Conservation (phyloP, 35 echinoderm and acorn worm species). For the Lytechinus pictus region DNA sequence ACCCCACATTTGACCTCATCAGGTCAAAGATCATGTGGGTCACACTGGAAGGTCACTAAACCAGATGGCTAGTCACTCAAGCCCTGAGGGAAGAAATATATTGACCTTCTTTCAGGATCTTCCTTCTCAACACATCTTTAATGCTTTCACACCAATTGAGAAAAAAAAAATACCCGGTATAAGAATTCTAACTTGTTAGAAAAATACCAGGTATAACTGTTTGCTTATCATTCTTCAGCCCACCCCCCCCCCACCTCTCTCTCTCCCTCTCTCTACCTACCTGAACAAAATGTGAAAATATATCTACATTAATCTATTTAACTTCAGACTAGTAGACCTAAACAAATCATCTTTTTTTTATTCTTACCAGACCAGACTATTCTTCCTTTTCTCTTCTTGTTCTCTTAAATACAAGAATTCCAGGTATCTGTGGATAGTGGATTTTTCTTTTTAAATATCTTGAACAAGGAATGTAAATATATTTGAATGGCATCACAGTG, state of each 20-base stretch:
- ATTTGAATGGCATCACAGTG: neutral
- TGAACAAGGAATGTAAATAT: neutral
- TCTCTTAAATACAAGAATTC: neutral
- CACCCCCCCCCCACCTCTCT: too few relatives aligned
- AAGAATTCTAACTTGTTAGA: too few relatives aligned
- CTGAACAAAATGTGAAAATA: too few relatives aligned
- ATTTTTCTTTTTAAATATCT: neutral
- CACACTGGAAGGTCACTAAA: neutral
- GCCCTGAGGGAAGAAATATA: neutral
- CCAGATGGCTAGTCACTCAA: neutral
- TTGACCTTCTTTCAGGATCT: neutral
- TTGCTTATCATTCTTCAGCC: too few relatives aligned
- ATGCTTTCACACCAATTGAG: neutral
- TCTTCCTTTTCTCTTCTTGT: neutral
- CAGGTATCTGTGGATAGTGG: neutral
- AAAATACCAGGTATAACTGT: neutral
- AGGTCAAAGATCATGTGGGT: neutral
- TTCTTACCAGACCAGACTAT: neutral
- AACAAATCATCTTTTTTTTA: too few relatives aligned
- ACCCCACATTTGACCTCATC: neutral
- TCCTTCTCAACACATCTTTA: neutral
- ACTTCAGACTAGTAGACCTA: too few relatives aligned
- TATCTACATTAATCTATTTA: too few relatives aligned
- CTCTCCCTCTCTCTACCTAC: too few relatives aligned
- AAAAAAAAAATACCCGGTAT: neutral